A percentile compares a stretch with the other conserved stretches of the same genome.
These are phyloP conservation scores for Cataglyphis albicans DNA, from an alignment of 2,888 invertebrate genomes.

Conservation along the genomic window DNA sequence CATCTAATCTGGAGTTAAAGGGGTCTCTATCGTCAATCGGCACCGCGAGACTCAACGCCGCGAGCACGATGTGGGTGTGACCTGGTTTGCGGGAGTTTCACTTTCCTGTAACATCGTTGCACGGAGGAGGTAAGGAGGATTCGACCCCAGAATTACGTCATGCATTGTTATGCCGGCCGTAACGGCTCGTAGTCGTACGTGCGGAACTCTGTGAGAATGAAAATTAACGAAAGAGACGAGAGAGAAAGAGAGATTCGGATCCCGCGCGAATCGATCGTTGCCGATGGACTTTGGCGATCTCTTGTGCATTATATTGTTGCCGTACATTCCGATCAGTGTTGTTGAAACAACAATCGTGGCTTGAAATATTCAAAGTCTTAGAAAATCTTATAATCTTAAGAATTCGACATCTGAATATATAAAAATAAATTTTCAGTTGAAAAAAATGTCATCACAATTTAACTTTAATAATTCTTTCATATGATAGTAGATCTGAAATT, in stretches of 20 bases:
- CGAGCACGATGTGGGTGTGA: slow-evolving; percentile 85
- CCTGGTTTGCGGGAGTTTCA: slow-evolving; percentile 86
- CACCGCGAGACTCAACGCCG: slow-evolving; percentile 75
- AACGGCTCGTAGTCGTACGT: slow-evolving; percentile 80
- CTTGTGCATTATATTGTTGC: neutral
- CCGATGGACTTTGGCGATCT: slow-evolving; percentile 23
- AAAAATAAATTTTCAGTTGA: slow-evolving; percentile 6
- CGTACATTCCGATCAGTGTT: slow-evolving; percentile 13
- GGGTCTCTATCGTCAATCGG: slow-evolving; percentile 72
- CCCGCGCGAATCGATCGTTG: slow-evolving; percentile 19
- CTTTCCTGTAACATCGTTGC: slow-evolving; percentile 84
- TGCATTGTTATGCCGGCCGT: slow-evolving; percentile 85
- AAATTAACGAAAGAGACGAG: slow-evolving; percentile 71
- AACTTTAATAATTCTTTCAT: neutral
- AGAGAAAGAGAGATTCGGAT: slow-evolving; percentile 6
- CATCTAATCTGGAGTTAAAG: slow-evolving; percentile 67
- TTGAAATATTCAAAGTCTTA: neutral
- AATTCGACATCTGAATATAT: neutral
- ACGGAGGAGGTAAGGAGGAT: slow-evolving; percentile 83
- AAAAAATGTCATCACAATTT: neutral
- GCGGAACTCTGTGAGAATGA: slow-evolving; percentile 81
- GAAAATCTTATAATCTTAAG: neutral
- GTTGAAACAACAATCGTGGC: neutral
- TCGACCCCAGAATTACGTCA: slow-evolving; percentile 84
- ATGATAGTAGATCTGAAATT: neutral